These are phyloP conservation scores for Phrynosoma platyrhinos DNA, from an alignment of 2,113 vertebrate genomes.

Conservation along the genomic window DNA sequence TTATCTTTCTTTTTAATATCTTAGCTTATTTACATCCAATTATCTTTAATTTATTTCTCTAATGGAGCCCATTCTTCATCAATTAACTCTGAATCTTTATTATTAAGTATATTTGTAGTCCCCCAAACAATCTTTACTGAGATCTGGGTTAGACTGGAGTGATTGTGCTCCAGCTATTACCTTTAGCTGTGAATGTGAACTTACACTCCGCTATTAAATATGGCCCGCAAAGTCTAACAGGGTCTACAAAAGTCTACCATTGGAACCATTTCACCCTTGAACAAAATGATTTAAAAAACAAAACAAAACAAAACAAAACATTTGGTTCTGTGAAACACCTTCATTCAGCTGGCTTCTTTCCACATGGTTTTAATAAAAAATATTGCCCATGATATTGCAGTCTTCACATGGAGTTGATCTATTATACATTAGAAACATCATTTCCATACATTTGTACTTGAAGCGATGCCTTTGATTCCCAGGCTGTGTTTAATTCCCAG, in stretches of 20 bases:
- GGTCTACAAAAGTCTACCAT: not conserved
- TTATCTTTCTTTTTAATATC: too few species aligned
- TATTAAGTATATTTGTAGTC: too few species aligned
- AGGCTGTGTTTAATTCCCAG: not conserved
- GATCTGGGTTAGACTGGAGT: too few species aligned
- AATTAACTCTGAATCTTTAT: too few species aligned
- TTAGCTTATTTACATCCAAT: too few species aligned
- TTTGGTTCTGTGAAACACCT: slow-evolving; percentile 29
- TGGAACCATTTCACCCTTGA: slow-evolving; percentile 40
- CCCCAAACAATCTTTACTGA: too few species aligned
- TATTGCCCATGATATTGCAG: slow-evolving; percentile 24
- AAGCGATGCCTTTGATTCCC: not conserved
- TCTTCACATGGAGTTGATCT: not conserved
- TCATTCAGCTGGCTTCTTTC: not conserved
- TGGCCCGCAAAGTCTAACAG: slow-evolving; percentile 7
- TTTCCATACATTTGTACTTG: not conserved
- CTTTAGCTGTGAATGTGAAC: slow-evolving; percentile 15
- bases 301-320: not conserved
- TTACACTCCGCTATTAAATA: not conserved
- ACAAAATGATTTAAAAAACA: slow-evolving; percentile 7
- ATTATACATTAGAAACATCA: not conserved
- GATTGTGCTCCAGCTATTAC: too few species aligned
- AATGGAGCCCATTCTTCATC: too few species aligned
- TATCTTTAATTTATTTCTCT: too few species aligned
- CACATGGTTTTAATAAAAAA: slow-evolving; percentile 32